Evolutionary conservation across 2,797 vertebrate genomes (phyloP), one percentile per base, ranked within the genome.

Genomic region (Lindbergichthys nudifrons): DNA sequence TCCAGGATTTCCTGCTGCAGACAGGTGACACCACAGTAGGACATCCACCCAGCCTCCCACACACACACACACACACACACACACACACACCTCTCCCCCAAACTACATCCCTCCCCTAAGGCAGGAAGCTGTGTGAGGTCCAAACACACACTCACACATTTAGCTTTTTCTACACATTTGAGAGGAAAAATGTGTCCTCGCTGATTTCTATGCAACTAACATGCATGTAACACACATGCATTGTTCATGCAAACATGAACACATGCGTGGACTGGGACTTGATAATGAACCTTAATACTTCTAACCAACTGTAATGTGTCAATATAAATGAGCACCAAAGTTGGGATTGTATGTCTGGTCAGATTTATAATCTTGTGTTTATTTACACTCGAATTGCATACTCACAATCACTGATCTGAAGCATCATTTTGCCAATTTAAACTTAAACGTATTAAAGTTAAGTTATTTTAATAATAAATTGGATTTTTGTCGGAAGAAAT

Each of bases 21-120:
- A 94, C 94, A 95, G 94, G 94, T 95, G 94, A 94, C 94, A 94
- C 93, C 93, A 88, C 93, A 91, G 93, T 92, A 80, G 93, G 93
- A 92, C 90, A 95, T 79, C 87, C 82, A 84, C 82, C 77, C 48
- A 53, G 23, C 51, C 65, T 66, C 53, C 36, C 32, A 53, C 36
- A 26, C 48, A 52, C 46, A 18, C 23, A 23, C 72, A 81, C 78
- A 83, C 65, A 70, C 65, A 68, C 70, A 60, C 69, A 53, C 36
- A 26, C 48, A 52, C 46, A 66, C 59, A 57, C 56, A 47, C 42
- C 23, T 41, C n/a, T 12, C 21, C 57, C 67, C 45, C 65, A 83
- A 83, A 78, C 66, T 71, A 74, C 70, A 75, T 52, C 60, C 63
- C 48, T 71, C 46, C 59, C 67, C 52, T 63, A 73, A 80, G 63